Conservation (phyloP, 2,113 vertebrate species). For the Apteryx mantelli region DNA sequence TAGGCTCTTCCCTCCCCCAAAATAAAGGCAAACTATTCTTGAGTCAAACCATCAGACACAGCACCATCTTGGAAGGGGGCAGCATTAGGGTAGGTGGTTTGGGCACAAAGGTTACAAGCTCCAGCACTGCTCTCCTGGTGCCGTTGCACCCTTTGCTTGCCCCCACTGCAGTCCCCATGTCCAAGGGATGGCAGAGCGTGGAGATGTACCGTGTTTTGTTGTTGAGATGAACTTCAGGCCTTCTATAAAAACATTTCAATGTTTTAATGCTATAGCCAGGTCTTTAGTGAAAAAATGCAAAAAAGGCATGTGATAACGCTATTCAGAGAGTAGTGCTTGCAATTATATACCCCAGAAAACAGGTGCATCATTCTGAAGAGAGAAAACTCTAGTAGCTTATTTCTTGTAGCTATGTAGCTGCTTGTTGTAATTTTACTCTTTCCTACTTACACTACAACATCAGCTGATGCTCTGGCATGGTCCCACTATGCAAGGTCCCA, state of each 20-base stretch:
- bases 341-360: neutral
- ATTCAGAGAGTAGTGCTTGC: neutral
- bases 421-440: neutral
- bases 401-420: neutral
- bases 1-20: no score
- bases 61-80: no score
- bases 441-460: neutral
- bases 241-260: neutral
- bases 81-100: no score
- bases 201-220: neutral
- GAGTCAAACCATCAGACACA: no score
- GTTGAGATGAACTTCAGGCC: neutral
- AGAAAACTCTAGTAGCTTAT: neutral
- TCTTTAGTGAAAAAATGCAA: neutral
- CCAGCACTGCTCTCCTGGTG: no score
- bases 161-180: no score
- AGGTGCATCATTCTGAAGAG: neutral
- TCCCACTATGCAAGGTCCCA: fast-evolving
- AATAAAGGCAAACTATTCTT: no score
- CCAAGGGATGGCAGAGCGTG: no score
- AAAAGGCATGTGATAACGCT: neutral
- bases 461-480: no score
- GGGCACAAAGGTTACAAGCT: no score
- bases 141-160: no score
- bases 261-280: neutral